Evolutionary conservation across 2,113 vertebrate genomes (phyloP).

Genomic region (Tupaia tana): DNA sequence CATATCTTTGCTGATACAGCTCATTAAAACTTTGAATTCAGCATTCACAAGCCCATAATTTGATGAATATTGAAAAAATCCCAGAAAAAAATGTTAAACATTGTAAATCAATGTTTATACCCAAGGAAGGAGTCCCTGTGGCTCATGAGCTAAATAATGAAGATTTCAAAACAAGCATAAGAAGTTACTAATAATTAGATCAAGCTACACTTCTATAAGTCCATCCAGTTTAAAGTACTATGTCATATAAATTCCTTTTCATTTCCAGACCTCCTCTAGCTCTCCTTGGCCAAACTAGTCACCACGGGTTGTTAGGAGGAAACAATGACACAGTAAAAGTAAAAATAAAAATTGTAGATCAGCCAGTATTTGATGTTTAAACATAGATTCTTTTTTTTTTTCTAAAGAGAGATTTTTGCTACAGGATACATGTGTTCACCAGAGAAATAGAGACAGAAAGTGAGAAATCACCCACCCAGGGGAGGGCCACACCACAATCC

Average conservation of each 20-base stretch:
- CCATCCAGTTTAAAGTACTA: neutral
- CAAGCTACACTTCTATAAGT: neutral
- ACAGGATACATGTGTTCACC: too few relatives aligned
- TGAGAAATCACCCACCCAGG: too few relatives aligned
- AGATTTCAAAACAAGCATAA: neutral
- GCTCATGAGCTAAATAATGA: neutral
- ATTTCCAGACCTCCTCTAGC: neutral
- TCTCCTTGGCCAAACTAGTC: neutral
- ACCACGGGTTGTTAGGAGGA: neutral
- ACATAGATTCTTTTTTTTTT: neutral
- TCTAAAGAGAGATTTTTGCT: too few relatives aligned
- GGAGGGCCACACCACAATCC: too few relatives aligned
- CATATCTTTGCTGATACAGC: neutral
- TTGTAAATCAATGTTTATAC: neutral
- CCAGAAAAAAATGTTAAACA: constrained; percentile 8
- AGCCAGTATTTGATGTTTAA: neutral
- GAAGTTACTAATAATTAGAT: neutral
- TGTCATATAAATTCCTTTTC: neutral
- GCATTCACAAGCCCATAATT: neutral
- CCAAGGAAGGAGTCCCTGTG: neutral
- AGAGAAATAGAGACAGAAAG: too few relatives aligned
- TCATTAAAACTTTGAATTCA: neutral
- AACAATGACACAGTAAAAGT: neutral
- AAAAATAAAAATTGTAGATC: neutral
- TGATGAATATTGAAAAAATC: constrained; percentile 10